phyloP scores from a whole-genome alignment of 1,140 invertebrate genomes.

The Drosophila sp. region DNA sequence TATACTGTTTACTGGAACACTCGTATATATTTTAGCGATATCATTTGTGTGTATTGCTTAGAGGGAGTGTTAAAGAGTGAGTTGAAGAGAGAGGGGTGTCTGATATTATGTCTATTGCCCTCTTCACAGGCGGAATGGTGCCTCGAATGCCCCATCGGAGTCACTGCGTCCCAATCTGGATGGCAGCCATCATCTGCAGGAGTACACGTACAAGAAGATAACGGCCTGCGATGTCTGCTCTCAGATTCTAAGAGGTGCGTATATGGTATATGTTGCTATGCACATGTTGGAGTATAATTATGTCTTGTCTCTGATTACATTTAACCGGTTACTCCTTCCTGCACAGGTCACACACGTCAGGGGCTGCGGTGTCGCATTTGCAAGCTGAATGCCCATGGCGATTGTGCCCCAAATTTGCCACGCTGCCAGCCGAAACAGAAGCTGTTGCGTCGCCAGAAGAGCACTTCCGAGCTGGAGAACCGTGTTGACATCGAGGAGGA shows the following conservation, averaged over 20 bases:
- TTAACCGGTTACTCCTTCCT: slow-evolving; percentile 13
- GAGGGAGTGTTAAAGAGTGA: neutral
- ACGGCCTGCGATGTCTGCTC: slow-evolving; percentile 97
- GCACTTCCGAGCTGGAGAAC: slow-evolving; percentile 91
- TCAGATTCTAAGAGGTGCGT: slow-evolving; percentile 93
- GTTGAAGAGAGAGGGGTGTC: neutral
- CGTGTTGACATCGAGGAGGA: slow-evolving; percentile 88
- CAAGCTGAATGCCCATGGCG: slow-evolving; percentile 95
- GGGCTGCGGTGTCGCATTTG: slow-evolving; percentile 95
- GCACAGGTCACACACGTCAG: slow-evolving; percentile 95
- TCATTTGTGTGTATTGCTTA: slow-evolving; percentile 8
- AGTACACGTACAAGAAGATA: slow-evolving; percentile 98
- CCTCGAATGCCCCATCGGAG: slow-evolving; percentile 84
- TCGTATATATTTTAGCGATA: slow-evolving; percentile 18
- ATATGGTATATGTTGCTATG: too few relatives aligned
- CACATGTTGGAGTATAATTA: neutral
- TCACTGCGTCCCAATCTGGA: slow-evolving; percentile 86
- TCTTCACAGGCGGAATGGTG: slow-evolving; percentile 90
- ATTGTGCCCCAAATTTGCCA: slow-evolving; percentile 92
- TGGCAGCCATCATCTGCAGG: slow-evolving; percentile 93
- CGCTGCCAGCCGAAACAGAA: slow-evolving; percentile 93
- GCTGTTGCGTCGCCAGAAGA: slow-evolving; percentile 93
- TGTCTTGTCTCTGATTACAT: neutral
- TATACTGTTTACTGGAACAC: too few relatives aligned
- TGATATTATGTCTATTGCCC: slow-evolving; percentile 47